Evolutionary conservation across 2,888 invertebrate species (phyloP), one percentile per base, ranked within the genome.

Genomic region (Lasioglossum zephyrum): DNA sequence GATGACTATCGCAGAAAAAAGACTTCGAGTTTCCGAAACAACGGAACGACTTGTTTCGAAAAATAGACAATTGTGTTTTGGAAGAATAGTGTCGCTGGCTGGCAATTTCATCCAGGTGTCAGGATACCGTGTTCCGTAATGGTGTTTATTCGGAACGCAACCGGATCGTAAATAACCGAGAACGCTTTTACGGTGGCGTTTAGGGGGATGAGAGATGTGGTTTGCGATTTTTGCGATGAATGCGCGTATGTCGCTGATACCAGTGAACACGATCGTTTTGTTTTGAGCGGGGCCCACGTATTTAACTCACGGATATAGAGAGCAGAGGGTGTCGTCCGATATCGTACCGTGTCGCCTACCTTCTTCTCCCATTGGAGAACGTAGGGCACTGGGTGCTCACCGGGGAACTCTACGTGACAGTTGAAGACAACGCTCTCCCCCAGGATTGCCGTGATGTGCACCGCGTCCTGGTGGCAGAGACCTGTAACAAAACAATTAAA

Each of bases 281-380:
- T 82, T 31, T 83, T 88, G 88, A 93, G 91, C 92, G 93, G 90
- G 92, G 93, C 94, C 94, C 94, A 92, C 91, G 92, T 89, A 89
- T 93, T 93, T 92, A 94, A 95, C 94, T 95, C 95, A 95, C 95
- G 95, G 93, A 95, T 94, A 95, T 94, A 94, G 94, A 94, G 95
- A 95, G 94, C 94, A 95, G 95, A 94, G 95, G 94, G 92, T 93
- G 93, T 92, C 93, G 94, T 94, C 95, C 93, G 96, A 96, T 97
- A 97, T 97, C 98, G 97, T 98, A 98, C 98, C 98, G 97, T 97
- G 96, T 98, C 98, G 97, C 98, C 97, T 98, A 98, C 98, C 98
- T 99, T 98, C 97, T 99, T 99, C 97, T 98, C 98, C 99, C 99
- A 99, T 97, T 99, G 98, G 96, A 99, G 97, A 96, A 99, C 98